Percentiles rank a stretch among this genome's conserved stretches.
phyloP scores from a whole-genome alignment of 2,797 vertebrate species.

The Echeneis naucrates region DNA sequence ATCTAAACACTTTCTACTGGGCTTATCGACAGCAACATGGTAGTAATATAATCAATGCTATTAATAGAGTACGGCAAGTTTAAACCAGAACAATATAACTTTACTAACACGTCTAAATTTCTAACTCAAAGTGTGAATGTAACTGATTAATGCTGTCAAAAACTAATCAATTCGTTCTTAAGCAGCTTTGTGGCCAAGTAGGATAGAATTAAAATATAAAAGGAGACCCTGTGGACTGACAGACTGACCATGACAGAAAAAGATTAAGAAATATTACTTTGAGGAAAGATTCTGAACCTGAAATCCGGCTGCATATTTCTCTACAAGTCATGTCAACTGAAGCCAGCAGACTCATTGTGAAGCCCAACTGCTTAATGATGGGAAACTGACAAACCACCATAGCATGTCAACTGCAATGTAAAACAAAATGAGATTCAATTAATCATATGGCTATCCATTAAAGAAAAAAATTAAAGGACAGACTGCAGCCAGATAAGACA shows the following conservation, averaged over 20 bases:
- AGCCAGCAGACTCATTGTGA: slow-evolving; percentile 71
- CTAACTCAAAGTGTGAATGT: slow-evolving; percentile 38
- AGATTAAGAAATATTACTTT: slow-evolving; percentile 78
- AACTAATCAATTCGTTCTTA: slow-evolving; percentile 45
- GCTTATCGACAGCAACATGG: not conserved
- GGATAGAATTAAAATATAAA: slow-evolving; percentile 44
- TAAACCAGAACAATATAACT: not conserved
- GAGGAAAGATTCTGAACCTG: slow-evolving; percentile 56
- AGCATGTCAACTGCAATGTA: slow-evolving; percentile 76
- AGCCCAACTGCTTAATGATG: slow-evolving; percentile 77
- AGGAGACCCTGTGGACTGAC: slow-evolving; percentile 46
- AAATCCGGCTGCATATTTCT: slow-evolving; percentile 75
- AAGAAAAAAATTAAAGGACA: slow-evolving; percentile 69
- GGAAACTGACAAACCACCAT: slow-evolving; percentile 80
- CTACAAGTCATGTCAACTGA: slow-evolving; percentile 75
- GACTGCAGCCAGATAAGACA: slow-evolving; percentile 61
- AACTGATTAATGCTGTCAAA: slow-evolving; percentile 31
- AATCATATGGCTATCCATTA: slow-evolving; percentile 80
- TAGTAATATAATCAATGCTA: not conserved
- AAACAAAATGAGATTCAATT: slow-evolving; percentile 84
- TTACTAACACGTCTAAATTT: not conserved
- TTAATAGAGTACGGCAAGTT: not conserved
- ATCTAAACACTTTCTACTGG: not conserved
- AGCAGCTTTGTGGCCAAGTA: slow-evolving; percentile 19
- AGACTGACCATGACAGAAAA: slow-evolving; percentile 40